Evolutionary conservation across 2,888 invertebrate genomes (phyloP), one percentile per base, ranked within the genome.

Genomic region (Drosophila testacea): DNA sequence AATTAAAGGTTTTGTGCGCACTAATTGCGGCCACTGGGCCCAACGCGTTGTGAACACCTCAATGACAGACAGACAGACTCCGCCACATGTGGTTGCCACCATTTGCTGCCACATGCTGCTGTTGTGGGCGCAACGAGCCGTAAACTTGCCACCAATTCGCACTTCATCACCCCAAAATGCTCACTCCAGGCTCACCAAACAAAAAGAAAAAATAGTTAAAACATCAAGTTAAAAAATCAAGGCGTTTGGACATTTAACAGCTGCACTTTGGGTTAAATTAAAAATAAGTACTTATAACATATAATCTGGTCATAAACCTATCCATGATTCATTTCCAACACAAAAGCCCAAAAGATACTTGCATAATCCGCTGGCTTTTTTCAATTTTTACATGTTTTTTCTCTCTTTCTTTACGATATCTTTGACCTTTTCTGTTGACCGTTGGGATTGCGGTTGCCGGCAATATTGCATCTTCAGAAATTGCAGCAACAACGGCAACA

Each of bases 1-100:
- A 85, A 89, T 85, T 89, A 85, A 88, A 77, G 83, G 78, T 75
- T 86, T 87, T 76, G 68, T 51, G 75, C 47, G 52, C 63, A 70
- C 63, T 76, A 60, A 76, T 61, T 67, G 61, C 66, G 46, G 54
- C 48, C 60, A 54, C 57, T 70, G 50, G 34, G 56, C 42, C 42
- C 51, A n/a, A 42, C 6, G 4, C 30, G 42, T 42, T 11, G 11
- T 2, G 28, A 51, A 46, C 77, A 50, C 62, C 79, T 73, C 67
- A 74, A 69, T 73, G 69, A 64, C 75, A 74, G 42, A 34, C 30
- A 13, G 22, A 34, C 36, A 13, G 22, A 32, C 9, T 4, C 52
- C 46, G 46, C 44, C 44, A 13, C 46, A 28, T 28, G 27, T 11
- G 6, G 6, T 22, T 46, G 39, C 41, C 42, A 13, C 38, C 11